Base-by-base conservation (phyloP, 2,888 invertebrate genomes). In the Idaea biselata region DNA sequence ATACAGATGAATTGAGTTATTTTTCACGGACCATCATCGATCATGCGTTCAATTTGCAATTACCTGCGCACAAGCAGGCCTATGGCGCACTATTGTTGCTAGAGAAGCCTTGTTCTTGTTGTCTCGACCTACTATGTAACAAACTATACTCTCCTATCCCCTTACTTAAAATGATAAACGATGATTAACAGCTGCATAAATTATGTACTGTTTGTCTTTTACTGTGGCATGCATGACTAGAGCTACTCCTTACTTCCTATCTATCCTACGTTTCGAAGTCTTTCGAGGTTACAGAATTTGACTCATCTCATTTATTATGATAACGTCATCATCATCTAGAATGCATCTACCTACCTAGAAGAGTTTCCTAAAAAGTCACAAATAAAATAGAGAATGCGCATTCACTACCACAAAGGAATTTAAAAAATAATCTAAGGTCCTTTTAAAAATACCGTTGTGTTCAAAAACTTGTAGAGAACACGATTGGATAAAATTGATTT, bases 1-100 rank as follows among this genome's bases (percentile, higher is more conserved):
- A 44, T 44, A 14, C 14, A 44, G 44, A 86, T 83, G 80, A 80
- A 83, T 84, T 81, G 80, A 83, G 79, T 79, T 84, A 81, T 84
- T 83, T 82, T 81, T 81, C 79, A 73, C 68, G 63, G 66, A 59
- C 61, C 62, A 60, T 68, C 75, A 82, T 85, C 83, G 73, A 84
- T 86, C 84, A 82, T 66, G 73, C 68, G 68, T 65, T 66, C 77
- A 75, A 80, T 79, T 80, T 73, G 78, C 81, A 78, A 78, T 80
- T 77, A 81, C n/a, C n/a, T n/a, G n/a, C 71, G 69, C 6, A 16
- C 59, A 59, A 17, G 18, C 11, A 25, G 65, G 68, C 64, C 64
- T 61, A 53, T 59, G 57, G 56, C 18, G 17, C 18, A 14, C 18
- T 56, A 56, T 56, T 56, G 56, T 18, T 56, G 44, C 11, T 4